These are phyloP conservation scores for Procavia capensis DNA, from an alignment of 2,113 vertebrate genomes.

Conservation along the genomic window DNA sequence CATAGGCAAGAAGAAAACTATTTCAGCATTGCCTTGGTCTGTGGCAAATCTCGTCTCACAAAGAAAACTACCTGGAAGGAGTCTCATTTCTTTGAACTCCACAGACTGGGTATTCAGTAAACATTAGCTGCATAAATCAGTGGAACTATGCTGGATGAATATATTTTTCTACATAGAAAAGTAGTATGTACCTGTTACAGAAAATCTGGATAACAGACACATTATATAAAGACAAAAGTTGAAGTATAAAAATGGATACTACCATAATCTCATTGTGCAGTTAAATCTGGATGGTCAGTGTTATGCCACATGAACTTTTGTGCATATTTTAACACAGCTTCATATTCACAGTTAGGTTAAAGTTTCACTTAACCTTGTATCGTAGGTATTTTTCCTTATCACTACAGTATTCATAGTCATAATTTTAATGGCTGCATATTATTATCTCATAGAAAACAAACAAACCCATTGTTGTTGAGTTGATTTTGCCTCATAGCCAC, in stretches of 20 bases:
- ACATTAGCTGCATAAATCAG: neutral
- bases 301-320: neutral
- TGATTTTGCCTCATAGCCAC: too few species aligned
- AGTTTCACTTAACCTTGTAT: neutral
- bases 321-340: neutral
- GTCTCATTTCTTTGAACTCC: neutral
- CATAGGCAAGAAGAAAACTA: neutral
- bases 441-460: neutral
- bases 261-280: neutral
- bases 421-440: neutral
- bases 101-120: neutral
- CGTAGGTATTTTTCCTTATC: neutral
- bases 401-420: neutral
- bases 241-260: neutral
- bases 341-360: neutral
- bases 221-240: slow-evolving; percentile 22
- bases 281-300: neutral
- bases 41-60: neutral
- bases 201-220: neutral
- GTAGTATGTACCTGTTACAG: neutral
- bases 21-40: neutral
- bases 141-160: slow-evolving; percentile 15
- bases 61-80: neutral
- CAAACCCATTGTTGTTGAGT: too few species aligned
- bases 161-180: slow-evolving; percentile 11